Conservation (phyloP, 2,113 vertebrate genomes). For the Myanophis thanlyinensis region DNA sequence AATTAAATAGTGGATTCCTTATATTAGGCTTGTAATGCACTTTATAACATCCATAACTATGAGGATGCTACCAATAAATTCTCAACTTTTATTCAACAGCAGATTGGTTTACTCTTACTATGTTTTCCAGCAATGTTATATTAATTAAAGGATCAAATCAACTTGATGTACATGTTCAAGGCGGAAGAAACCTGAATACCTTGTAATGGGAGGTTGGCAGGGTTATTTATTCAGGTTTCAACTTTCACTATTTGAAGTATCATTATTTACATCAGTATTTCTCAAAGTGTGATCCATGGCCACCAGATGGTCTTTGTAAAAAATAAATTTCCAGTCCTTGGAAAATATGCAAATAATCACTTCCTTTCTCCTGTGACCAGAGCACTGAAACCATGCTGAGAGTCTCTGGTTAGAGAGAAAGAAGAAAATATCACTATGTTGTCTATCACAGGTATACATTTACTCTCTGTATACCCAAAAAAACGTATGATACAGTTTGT, state of each 20-base stretch:
- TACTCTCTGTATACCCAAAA: neutral
- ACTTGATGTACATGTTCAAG: neutral
- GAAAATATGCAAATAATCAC: neutral
- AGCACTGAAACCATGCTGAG: neutral
- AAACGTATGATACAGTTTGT: neutral
- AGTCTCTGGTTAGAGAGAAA: neutral
- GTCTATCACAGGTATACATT: neutral
- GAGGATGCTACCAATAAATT: neutral
- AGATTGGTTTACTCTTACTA: neutral
- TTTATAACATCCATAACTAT: neutral
- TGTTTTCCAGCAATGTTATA: neutral
- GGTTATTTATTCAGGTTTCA: neutral
- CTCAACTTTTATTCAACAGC: constrained; percentile 25
- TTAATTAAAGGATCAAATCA: neutral
- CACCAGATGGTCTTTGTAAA: neutral
- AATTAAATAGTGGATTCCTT: neutral
- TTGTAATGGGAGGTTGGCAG: neutral
- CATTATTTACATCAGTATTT: neutral
- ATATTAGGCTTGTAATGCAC: neutral
- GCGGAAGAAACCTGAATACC: neutral
- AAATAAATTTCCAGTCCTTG: neutral
- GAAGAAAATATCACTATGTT: neutral
- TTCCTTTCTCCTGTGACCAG: neutral
- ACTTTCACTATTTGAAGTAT: neutral
- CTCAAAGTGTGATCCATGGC: neutral